phyloP scores from a whole-genome alignment of 2,888 invertebrate genomes.

The Synanthedon myopaeformis region DNA sequence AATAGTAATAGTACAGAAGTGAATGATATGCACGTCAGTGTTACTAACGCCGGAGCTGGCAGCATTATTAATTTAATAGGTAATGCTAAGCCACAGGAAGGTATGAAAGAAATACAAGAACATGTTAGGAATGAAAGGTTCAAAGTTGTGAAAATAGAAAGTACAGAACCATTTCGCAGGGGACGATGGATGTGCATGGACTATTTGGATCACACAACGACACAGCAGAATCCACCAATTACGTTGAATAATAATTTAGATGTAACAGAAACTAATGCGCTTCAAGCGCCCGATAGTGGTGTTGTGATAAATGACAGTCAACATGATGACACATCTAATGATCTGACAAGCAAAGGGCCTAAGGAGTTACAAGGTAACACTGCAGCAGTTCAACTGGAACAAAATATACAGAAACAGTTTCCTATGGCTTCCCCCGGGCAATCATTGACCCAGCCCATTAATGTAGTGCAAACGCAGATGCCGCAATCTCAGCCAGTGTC shows the following conservation, averaged over 20 bases:
- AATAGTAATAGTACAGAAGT: conserved; percentile 64
- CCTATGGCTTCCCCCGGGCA: conserved; percentile 67
- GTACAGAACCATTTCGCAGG: conserved; percentile 91
- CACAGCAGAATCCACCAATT: conserved; percentile 62
- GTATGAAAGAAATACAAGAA: conserved; percentile 75
- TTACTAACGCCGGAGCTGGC: conserved; percentile 72
- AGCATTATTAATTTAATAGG: conserved; percentile 71
- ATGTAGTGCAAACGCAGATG: conserved; percentile 57
- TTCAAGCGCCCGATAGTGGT: conserved; percentile 65
- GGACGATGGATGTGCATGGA: conserved; percentile 97
- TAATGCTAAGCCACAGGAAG: conserved; percentile 66
- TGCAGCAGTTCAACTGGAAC: conserved; percentile 55
- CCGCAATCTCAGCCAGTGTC: conserved; percentile 47
- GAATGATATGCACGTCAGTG: conserved; percentile 74
- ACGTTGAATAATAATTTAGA: conserved; percentile 63
- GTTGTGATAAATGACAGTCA: conserved; percentile 65
- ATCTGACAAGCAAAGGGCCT: conserved; percentile 59
- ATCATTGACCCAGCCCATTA: conserved; percentile 61
- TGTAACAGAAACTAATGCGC: conserved; percentile 42
- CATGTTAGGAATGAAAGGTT: conserved; percentile 86
- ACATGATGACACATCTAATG: conserved; percentile 62
- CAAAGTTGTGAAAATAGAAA: conserved; percentile 95
- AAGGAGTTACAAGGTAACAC: conserved; percentile 61
- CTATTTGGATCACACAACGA: conserved; percentile 85
- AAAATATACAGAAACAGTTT: conserved; percentile 61